Conservation (phyloP, 2,888 invertebrate species). For the Noctua fimbriata region DNA sequence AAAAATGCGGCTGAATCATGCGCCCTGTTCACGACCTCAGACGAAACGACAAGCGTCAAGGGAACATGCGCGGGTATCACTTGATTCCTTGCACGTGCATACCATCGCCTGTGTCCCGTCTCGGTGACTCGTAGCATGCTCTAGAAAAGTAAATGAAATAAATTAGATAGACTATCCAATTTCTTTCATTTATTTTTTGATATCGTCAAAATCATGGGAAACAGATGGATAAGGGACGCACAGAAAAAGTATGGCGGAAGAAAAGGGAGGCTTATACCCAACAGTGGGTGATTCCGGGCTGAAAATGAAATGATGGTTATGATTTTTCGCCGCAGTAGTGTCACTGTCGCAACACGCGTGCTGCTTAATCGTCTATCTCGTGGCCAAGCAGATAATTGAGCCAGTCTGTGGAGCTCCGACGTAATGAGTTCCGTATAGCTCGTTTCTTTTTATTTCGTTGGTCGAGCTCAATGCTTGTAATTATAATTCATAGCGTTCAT, state of each 20-base stretch:
- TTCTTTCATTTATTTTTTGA: not conserved
- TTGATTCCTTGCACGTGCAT: not conserved
- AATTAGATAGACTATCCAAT: too few species aligned
- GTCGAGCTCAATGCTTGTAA: not conserved
- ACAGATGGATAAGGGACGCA: not conserved
- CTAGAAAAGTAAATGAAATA: too few species aligned
- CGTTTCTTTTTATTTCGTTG: conserved; percentile 25
- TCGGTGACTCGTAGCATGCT: not conserved
- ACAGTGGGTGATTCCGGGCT: not conserved
- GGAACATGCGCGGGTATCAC: not conserved
- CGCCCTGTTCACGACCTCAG: conserved; percentile 1
- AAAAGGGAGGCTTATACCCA: not conserved
- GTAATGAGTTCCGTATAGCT: conserved; percentile 59
- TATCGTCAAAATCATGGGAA: not conserved
- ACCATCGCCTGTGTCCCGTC: too few species aligned
- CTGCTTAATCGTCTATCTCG: not conserved
- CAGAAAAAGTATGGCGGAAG: not conserved
- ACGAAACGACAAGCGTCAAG: not conserved
- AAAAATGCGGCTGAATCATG: conserved; percentile 42
- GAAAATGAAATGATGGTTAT: not conserved
- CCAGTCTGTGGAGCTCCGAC: not conserved
- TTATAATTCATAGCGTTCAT: conserved; percentile 19
- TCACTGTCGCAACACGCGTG: not conserved
- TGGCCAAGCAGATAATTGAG: conserved; percentile 11
- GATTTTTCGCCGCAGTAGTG: not conserved